These are phyloP conservation scores for Platycnemis pennipes DNA, from an alignment of 2,888 invertebrate species.

Conservation along the genomic window DNA sequence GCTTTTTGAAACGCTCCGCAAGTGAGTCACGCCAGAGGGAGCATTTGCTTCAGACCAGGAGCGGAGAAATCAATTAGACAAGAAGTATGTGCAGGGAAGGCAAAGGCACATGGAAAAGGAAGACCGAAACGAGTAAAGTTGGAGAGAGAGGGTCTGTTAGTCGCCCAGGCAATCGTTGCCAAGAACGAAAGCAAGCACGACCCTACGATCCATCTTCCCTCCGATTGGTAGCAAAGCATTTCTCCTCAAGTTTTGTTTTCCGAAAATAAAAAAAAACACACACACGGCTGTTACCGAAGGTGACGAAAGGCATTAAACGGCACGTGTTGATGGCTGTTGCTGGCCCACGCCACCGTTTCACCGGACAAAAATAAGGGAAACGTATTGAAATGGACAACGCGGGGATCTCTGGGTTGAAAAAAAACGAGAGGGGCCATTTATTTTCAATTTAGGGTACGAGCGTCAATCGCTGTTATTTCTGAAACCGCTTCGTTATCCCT, in stretches of 20 bases:
- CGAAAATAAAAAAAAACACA: neutral
- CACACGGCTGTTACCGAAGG: constrained; percentile 2
- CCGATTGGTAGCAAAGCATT: neutral
- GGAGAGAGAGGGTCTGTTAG: neutral
- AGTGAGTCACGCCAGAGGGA: neutral
- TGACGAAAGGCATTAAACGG: constrained; percentile 1
- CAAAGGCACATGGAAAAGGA: neutral
- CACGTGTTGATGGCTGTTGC: neutral
- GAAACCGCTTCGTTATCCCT: neutral
- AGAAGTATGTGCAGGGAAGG: neutral
- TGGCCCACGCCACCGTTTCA: neutral
- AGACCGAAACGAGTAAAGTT: neutral
- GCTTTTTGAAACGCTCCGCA: too few species aligned
- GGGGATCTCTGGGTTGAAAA: neutral
- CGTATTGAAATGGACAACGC: neutral
- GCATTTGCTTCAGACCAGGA: neutral
- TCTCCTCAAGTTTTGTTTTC: neutral
- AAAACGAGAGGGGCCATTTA: neutral
- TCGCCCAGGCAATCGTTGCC: neutral
- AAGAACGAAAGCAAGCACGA: neutral
- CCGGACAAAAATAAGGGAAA: neutral
- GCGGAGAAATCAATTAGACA: neutral
- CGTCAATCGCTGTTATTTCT: neutral
- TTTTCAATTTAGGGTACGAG: neutral
- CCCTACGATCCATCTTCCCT: neutral